These are phyloP conservation scores for Himantopus leucocephalus DNA, from an alignment of 2,113 vertebrate species.

Conservation along the genomic window DNA sequence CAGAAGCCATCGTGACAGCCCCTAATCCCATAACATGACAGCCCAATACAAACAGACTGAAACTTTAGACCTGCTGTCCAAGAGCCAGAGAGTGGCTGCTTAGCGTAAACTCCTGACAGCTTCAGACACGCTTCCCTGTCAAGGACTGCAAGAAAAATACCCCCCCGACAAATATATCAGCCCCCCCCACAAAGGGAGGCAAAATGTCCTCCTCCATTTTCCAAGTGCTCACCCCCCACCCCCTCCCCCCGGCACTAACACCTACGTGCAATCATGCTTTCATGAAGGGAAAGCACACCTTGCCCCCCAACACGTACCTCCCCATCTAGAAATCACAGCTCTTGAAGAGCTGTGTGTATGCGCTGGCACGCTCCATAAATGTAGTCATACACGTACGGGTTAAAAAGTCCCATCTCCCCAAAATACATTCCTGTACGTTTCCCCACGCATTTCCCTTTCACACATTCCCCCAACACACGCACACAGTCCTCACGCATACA, in stretches of 20 bases:
- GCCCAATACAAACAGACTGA: conserved; percentile 76
- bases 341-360: not conserved
- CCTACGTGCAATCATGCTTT: not conserved
- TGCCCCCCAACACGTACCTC: not conserved
- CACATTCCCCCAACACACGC: not conserved
- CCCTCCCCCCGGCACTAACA: not conserved
- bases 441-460: not conserved
- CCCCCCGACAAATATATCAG: conserved; percentile 18
- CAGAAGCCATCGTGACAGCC: conserved; percentile 69
- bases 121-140: conserved; percentile 46
- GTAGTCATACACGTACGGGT: not conserved
- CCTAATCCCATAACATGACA: conserved; percentile 79
- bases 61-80: conserved; percentile 77
- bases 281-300: not conserved
- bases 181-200: not conserved
- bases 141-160: not conserved
- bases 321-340: not conserved
- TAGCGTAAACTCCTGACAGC: conserved; percentile 77
- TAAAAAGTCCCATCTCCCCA: not conserved
- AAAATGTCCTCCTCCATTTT: not conserved
- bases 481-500: not conserved
- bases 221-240: not conserved
- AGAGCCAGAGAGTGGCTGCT: conserved; percentile 72
- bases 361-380: not conserved
- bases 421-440: not conserved